phyloP scores from a whole-genome alignment of 2,888 invertebrate genomes.

The Parochlus steinenii region DNA sequence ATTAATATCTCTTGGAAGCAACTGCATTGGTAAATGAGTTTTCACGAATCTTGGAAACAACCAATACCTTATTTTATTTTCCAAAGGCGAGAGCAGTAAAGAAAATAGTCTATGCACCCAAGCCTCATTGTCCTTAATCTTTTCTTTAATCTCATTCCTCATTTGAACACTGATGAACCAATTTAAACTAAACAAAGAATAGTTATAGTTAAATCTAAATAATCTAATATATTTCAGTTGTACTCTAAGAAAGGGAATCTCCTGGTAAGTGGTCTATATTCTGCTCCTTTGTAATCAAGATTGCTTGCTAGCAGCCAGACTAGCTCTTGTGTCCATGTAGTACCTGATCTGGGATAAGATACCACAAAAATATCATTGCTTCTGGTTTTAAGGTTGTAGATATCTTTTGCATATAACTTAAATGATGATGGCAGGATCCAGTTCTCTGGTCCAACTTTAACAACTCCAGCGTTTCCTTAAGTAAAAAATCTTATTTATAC shows the following conservation, averaged over 20 bases:
- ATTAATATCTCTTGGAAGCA: slow-evolving; percentile 33
- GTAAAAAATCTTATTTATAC: no score
- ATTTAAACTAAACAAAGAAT: no score
- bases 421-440: slow-evolving; percentile 58
- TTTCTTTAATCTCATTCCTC: slow-evolving; percentile 40
- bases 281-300: slow-evolving; percentile 49
- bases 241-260: slow-evolving; percentile 71
- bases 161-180: slow-evolving; percentile 49
- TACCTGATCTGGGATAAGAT: slow-evolving; percentile 67
- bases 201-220: no score
- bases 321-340: slow-evolving; percentile 63
- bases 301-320: slow-evolving; percentile 64
- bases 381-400: slow-evolving; percentile 52
- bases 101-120: no score
- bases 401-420: slow-evolving; percentile 40
- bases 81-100: no score
- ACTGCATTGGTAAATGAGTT: slow-evolving; percentile 5
- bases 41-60: slow-evolving; percentile 15
- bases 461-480: no score
- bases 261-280: slow-evolving; percentile 38
- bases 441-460: slow-evolving; percentile 55
- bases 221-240: no score
- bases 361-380: slow-evolving; percentile 53
- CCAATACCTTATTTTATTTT: no score
- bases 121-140: slow-evolving; percentile 38